These are phyloP conservation scores for Colaptes auratus DNA, from an alignment of 2,113 vertebrate genomes.

Conservation along the genomic window DNA sequence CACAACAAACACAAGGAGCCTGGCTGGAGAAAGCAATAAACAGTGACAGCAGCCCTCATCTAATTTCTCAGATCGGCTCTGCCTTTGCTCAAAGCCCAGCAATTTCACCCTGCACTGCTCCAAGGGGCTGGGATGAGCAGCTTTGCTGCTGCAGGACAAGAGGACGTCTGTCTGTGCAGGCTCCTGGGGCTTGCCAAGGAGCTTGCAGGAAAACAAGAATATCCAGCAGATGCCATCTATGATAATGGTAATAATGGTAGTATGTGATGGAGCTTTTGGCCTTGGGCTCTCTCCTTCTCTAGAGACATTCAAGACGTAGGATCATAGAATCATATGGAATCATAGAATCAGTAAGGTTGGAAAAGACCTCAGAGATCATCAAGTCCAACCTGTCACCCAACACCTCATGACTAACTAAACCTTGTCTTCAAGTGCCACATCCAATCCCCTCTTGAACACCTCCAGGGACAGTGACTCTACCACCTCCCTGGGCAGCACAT, in stretches of 20 bases:
- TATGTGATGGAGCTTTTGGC: rapidly evolving
- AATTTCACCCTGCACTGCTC: neutral
- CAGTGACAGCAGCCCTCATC: conserved; percentile 43
- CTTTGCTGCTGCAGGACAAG: neutral
- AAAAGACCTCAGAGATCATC: too few relatives aligned
- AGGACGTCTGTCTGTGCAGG: neutral
- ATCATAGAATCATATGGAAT: too few relatives aligned
- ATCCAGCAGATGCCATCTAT: neutral
- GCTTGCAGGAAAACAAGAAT: neutral
- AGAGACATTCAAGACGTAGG: too few relatives aligned
- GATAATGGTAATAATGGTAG: too few relatives aligned
- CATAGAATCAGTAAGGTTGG: too few relatives aligned
- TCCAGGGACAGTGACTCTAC: too few relatives aligned
- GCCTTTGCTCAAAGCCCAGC: neutral
- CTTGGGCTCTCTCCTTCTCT: neutral
- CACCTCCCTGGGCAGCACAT: too few relatives aligned
- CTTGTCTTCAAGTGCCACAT: too few relatives aligned
- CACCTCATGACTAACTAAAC: too few relatives aligned
- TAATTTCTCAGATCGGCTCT: conserved; percentile 40
- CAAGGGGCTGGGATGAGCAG: neutral
- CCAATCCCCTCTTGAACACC: too few relatives aligned
- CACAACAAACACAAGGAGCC: conserved; percentile 50
- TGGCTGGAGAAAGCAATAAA: conserved; percentile 52
- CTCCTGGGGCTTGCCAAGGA: neutral
- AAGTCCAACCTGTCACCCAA: too few relatives aligned